These are phyloP conservation scores for Zeugodacus cucurbitae DNA, from an alignment of 1,140 invertebrate genomes.

Conservation along the genomic window DNA sequence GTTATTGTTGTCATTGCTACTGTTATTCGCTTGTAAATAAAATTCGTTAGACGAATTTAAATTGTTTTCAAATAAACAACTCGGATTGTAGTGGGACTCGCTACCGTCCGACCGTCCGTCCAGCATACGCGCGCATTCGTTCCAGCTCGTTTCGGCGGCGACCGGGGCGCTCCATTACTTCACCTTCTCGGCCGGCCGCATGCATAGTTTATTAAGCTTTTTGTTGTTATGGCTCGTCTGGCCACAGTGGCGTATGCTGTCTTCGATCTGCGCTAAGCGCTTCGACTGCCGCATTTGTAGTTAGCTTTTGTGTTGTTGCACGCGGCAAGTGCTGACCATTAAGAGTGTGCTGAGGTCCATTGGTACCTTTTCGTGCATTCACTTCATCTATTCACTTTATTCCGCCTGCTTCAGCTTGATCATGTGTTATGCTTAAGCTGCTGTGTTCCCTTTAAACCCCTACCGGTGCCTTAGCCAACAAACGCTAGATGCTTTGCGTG, in stretches of 20 bases:
- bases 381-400: neutral
- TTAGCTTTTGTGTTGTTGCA: neutral
- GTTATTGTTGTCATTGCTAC: neutral
- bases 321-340: neutral
- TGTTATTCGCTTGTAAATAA: neutral
- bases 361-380: neutral
- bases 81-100: neutral
- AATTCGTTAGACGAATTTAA: conserved; percentile 42
- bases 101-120: neutral
- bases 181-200: neutral
- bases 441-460: too few species aligned
- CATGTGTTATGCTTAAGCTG: neutral
- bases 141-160: neutral
- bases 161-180: too few species aligned
- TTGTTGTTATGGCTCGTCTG: neutral
- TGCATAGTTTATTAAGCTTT: neutral
- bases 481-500: neutral
- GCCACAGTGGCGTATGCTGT: neutral
- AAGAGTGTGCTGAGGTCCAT: neutral
- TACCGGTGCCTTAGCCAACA: neutral
- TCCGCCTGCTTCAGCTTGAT: neutral
- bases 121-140: neutral
- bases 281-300: neutral
- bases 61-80: conserved; percentile 42
- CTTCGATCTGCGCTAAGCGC: neutral